These are phyloP conservation scores for Andricus curvator DNA, from an alignment of 2,888 invertebrate genomes.

Conservation along the genomic window DNA sequence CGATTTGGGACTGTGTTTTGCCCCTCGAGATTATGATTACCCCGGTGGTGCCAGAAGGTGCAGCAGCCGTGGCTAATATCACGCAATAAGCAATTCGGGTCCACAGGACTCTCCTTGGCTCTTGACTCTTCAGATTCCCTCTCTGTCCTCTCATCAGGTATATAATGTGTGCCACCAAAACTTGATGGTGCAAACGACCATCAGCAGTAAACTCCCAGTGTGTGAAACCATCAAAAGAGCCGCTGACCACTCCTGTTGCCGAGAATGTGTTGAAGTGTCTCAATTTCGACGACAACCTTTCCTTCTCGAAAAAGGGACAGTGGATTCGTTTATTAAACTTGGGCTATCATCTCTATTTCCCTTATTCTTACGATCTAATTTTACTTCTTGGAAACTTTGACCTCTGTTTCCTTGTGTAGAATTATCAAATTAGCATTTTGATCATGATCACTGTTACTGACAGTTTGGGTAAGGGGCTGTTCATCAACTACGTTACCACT, in stretches of 20 bases:
- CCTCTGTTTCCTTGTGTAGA: too few relatives aligned
- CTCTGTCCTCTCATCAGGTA: slow-evolving; percentile 53
- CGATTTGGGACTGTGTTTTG: slow-evolving; percentile 73
- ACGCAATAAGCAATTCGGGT: slow-evolving; percentile 68
- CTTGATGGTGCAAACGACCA: slow-evolving; percentile 64
- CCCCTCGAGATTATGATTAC: slow-evolving; percentile 73
- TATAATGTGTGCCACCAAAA: slow-evolving; percentile 66
- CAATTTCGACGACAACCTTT: slow-evolving; percentile 58
- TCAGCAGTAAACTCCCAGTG: slow-evolving; percentile 62
- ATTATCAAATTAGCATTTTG: too few relatives aligned
- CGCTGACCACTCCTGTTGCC: slow-evolving; percentile 57
- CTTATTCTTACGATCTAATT: not conserved
- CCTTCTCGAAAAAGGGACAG: slow-evolving; percentile 41
- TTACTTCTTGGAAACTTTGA: not conserved
- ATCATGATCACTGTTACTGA: too few relatives aligned
- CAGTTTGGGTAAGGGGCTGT: too few relatives aligned
- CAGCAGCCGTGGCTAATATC: slow-evolving; percentile 74
- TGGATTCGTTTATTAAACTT: not conserved
- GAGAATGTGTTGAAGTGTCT: slow-evolving; percentile 59
- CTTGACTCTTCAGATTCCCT: slow-evolving; percentile 42
- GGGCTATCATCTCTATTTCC: not conserved
- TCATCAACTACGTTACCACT: too few relatives aligned
- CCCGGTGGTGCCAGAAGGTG: slow-evolving; percentile 59
- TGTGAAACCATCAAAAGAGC: slow-evolving; percentile 65
- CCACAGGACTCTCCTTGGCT: slow-evolving; percentile 40